Base-by-base conservation (phyloP, 2,797 vertebrate genomes). In the Trichosurus vulpecula region DNA sequence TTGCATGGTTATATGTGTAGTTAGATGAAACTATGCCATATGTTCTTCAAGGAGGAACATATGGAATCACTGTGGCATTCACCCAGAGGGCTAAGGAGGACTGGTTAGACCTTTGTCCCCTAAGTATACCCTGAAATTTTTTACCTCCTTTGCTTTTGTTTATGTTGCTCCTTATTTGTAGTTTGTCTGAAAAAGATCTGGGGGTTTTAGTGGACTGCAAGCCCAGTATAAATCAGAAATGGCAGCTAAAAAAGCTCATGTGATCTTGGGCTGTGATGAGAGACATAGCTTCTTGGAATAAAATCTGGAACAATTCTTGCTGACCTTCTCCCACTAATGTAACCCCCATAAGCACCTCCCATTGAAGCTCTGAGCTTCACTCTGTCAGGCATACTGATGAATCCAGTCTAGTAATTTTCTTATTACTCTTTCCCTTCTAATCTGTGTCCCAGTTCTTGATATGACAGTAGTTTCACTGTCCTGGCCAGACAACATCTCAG, bases 41-140 rank as follows among this genome's bases (percentile, higher is more conserved):
- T 57, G 51, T 90, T 31, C 95, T 91, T 87, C 54, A 29, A 51
- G 54, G 91, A 41, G 6, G 61, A 92, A 91, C 27, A 31, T 61
- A 16, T 0, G 29, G 13, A n/a, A 90, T n/a, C n/a, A 47, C 1
- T 13, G 35, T 52, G 22, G 35, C 13, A 93, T 47, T 2, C 0
- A 47, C 55, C 54, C 25, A 30, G n/a, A 53, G 25, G 19, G 35
- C 10, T 52, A 66, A 55, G 9, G n/a, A 30, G 54, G 52, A 3
- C 19, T 11, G 55, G 31, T 53, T 41, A 81, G 74, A 81, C n/a
- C 74, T 81, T 81, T 47, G 74, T 47, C 8, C 41, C 41, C 22
- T 81, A 47, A 47, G 74, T 81, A 81, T 47, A 87, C 25, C 41
- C 41, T 87, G 10, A 87, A 6, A 47, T 47, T 87, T 74, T 87